phyloP scores from a whole-genome alignment of 2,888 invertebrate species.

The Pammene fasciana region DNA sequence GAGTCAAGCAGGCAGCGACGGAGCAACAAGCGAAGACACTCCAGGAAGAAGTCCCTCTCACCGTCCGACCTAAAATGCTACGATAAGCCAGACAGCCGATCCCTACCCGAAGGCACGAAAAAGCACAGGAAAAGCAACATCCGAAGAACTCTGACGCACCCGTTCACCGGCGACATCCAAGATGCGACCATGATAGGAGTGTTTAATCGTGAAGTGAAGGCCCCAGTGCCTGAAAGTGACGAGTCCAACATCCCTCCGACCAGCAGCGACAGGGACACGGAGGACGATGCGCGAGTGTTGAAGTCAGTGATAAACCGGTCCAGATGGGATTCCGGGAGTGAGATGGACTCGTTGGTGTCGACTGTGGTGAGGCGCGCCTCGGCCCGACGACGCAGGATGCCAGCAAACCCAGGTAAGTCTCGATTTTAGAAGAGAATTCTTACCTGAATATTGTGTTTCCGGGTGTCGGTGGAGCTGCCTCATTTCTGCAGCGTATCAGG shows the following conservation, averaged over 20 bases:
- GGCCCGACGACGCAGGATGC: slow-evolving; percentile 83
- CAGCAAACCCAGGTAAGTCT: slow-evolving; percentile 74
- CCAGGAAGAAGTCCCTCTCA: slow-evolving; percentile 79
- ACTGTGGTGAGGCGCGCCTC: slow-evolving; percentile 86
- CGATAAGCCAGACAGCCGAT: slow-evolving; percentile 69
- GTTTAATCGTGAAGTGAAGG: slow-evolving; percentile 66
- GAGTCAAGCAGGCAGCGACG: slow-evolving; percentile 77
- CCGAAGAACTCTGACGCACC: slow-evolving; percentile 78
- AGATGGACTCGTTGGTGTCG: slow-evolving; percentile 85
- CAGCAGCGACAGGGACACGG: slow-evolving; percentile 80
- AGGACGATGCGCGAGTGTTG: slow-evolving; percentile 70
- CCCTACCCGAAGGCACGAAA: slow-evolving; percentile 76
- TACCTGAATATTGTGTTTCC: too few species aligned
- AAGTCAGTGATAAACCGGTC: slow-evolving; percentile 64
- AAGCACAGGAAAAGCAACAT: slow-evolving; percentile 80
- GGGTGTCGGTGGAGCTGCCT: too few species aligned
- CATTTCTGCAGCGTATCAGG: too few species aligned
- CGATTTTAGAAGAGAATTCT: background rate
- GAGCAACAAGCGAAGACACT: slow-evolving; percentile 76
- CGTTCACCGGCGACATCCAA: slow-evolving; percentile 70
- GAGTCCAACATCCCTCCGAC: slow-evolving; percentile 78
- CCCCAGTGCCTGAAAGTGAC: slow-evolving; percentile 70
- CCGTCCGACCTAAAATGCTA: slow-evolving; percentile 77
- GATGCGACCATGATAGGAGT: slow-evolving; percentile 68
- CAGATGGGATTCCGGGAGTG: slow-evolving; percentile 79